Evolutionary conservation across 2,888 invertebrate genomes (phyloP), one percentile per base, ranked within the genome.

Genomic region (Caenorhabditis macrosperma): DNA sequence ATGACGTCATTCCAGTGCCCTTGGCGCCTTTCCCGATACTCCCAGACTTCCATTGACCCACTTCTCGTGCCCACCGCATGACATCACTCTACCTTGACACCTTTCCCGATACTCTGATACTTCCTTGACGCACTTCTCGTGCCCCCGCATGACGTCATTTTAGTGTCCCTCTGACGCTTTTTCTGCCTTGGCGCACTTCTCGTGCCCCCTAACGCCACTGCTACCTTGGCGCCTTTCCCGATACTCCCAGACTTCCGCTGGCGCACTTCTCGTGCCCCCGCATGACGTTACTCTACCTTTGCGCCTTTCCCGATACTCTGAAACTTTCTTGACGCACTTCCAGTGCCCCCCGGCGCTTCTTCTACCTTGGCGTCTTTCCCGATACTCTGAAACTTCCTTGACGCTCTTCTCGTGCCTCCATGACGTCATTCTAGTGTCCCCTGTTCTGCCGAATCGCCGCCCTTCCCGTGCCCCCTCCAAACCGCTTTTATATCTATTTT

Each of bases 381-480:
- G 33, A 33, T 7, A 33, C 9, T 33, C 9, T 5, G 9, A 33
- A 7, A 33, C 6, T 38, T 38, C 15, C 2, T 15, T 38, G 38
- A 15, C 38, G 38, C 38, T 15, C 15, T 38, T 38, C 15, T 38
- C 12, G 38, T 38, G 38, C 38, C 6, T 33, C 9, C 33, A n/a
- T 33, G 33, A 9, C 33, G 33, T 9, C 5, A 7, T 33, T 33
- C 33, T 9, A 33, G 33, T 63, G 55, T 55, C 48, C 9, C 20
- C 38, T 35, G 35, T 28, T 41, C 38, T 69, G 59, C 68, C 68
- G 60, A 69, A 68, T 55, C 26, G 26, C 24, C 33, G 54, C n/a
- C n/a, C n/a, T n/a, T n/a, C n/a, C n/a, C n/a, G n/a, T n/a, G n/a
- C n/a, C n/a, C n/a, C n/a, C n/a, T n/a, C n/a, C n/a, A n/a, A n/a